Evolutionary conservation across 2,888 invertebrate species (phyloP), one percentile per base, ranked within the genome.

Genomic region (Carcina quercana): DNA sequence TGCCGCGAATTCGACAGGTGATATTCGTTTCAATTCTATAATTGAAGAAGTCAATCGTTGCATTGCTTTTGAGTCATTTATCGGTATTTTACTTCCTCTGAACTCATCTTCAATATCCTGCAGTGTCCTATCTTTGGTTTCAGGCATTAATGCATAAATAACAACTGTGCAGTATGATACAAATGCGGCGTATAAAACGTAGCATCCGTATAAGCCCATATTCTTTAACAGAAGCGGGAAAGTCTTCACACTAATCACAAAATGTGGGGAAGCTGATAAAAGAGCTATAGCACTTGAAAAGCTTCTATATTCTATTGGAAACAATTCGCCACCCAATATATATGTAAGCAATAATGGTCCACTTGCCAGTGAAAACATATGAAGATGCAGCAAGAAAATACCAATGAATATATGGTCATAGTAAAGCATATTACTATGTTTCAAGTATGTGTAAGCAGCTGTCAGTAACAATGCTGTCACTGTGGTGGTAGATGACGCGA

Each of bases 301-400:
- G 13, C 61, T 63, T 43, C 65, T 61, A 31, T 74, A 67, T 1
- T 49, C 59, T 22, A 76, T 50, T 0, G 76, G 75, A 21, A 65
- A 68, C 3, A 76, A 34, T 42, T 78, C 78, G 0, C 76, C 76
- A 32, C 89, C 87, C 60, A 91, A 86, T 5, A 89, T 86, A 68
- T 89, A 91, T 0, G 91, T 89, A 15, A 91, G 49, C 0, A 90
- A 89, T 5, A 87, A 68, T 1, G 87, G 68, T 0, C 91, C 89
- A 1, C 86, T 71, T 0, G 85, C 78, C 17, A 87, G 72, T 2
- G 86, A 83, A 12, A 80, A 70, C 47, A 87, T 87, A 37, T 27
- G 27, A 4, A 27, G 7, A 17, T 27, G 22, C 3, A 22, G 5
- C 17, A 17, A 17, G 5, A 7, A 17, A 5, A 7, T 17, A 17